phyloP scores from a whole-genome alignment of 2,888 invertebrate genomes.

The Philonicus albiceps region DNA sequence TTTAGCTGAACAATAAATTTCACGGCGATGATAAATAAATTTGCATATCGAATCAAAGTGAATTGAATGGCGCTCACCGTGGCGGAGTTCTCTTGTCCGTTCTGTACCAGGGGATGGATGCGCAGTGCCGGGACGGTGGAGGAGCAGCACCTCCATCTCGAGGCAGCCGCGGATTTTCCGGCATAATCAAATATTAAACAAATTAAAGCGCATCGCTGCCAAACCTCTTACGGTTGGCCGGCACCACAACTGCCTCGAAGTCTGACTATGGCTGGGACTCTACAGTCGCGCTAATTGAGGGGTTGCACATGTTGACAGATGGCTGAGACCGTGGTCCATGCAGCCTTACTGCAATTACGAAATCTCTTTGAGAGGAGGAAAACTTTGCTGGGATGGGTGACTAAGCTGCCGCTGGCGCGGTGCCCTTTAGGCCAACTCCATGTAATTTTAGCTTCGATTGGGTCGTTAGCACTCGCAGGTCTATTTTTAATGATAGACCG shows the following conservation, averaged over 20 bases:
- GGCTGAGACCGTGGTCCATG: neutral
- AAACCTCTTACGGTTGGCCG: neutral
- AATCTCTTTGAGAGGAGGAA: slow-evolving; percentile 4
- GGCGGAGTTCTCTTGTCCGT: neutral
- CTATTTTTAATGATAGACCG: neutral
- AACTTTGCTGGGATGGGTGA: neutral
- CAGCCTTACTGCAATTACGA: slow-evolving; percentile 7
- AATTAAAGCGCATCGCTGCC: slow-evolving; percentile 1
- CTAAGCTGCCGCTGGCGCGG: neutral
- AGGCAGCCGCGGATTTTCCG: neutral
- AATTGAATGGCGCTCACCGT: slow-evolving; percentile 32
- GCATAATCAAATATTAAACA: slow-evolving; percentile 13
- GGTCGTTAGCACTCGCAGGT: slow-evolving; percentile 30
- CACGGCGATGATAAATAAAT: slow-evolving; percentile 42
- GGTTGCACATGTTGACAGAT: slow-evolving; percentile 34
- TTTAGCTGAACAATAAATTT: slow-evolving; percentile 41
- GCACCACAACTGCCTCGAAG: neutral
- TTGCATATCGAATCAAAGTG: slow-evolving; percentile 40
- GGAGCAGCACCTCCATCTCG: neutral
- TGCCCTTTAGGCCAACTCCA: slow-evolving; percentile 40
- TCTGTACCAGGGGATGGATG: neutral
- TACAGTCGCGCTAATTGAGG: neutral
- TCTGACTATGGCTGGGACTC: neutral
- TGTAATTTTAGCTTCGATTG: slow-evolving; percentile 28
- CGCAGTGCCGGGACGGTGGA: neutral